Evolutionary conservation across 2,113 vertebrate genomes (phyloP), one percentile per base, ranked within the genome.

Genomic region (Myotis yumanensis): DNA sequence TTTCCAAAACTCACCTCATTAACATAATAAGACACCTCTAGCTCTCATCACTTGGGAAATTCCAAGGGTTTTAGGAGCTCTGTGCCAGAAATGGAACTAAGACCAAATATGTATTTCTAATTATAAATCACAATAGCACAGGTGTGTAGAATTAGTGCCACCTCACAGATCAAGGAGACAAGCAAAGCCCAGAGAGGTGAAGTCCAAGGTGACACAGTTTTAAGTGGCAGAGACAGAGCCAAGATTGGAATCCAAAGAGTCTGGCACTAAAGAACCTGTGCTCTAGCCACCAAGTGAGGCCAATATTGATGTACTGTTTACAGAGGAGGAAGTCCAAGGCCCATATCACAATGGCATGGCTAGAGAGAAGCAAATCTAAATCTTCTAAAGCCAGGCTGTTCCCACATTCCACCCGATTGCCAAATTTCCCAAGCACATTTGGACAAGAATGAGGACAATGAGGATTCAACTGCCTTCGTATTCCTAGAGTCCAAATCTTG

Each of bases 131-230:
- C 35, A 81, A 12, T 30, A 40, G 52, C 59, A 69, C 75, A 40
- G 20, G 28, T 30, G 37, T 48, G 9, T 17, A 68, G n/a, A 23
- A 84, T 91, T 54, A 85, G n/a, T 73, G 73, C 68, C 37, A 69
- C 46, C 22, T 90, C 66, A 80, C 57, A 93, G 76, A 80, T 22
- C 20, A 73, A 92, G 76, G 10, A 90, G 22, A 46, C 83, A 94
- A 54, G 23, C 59, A 72, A 84, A 81, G 17, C 16, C 46, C 18
- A 85, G 72, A 80, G 28, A 85, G 52, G 16, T n/a, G 64, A 59
- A 59, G 40, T 43, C 30, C 37, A 37, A 43, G 54, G 16, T 75
- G 66, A 88, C 86, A 71, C 7, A n/a, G 57, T 73, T 37, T 0
- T 46, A 83, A 64, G 4, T 48, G 17, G 32, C 30, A 89, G 69